Evolutionary conservation across 1,140 invertebrate genomes (phyloP).

Genomic region (Diorhabda sublineata): DNA sequence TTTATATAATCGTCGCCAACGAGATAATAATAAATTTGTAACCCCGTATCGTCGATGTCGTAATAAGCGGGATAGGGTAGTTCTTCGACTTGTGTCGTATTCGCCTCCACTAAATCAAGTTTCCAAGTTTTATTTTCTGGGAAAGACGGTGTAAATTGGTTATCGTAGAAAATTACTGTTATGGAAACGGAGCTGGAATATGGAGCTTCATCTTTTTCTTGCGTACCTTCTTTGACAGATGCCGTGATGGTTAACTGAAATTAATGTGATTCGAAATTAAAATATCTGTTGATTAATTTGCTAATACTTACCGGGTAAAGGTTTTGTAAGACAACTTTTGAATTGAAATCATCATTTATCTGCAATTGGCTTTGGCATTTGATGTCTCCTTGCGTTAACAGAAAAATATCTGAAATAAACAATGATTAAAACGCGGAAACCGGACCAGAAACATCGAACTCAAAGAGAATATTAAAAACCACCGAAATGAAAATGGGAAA

Average conservation of each 20-base stretch:
- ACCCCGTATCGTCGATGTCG: not conserved
- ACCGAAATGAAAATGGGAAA: no score
- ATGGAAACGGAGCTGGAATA: constrained; percentile 8
- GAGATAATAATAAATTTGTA: constrained; percentile 21
- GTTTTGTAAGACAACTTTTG: constrained; percentile 8
- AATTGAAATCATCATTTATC: constrained; percentile 14
- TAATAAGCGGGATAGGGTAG: not conserved
- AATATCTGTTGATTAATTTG: not conserved
- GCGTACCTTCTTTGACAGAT: not conserved
- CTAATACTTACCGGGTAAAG: constrained; percentile 20
- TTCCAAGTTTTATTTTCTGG: not conserved
- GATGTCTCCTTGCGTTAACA: no score
- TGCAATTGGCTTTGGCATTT: constrained; percentile 13
- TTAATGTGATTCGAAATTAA: no score
- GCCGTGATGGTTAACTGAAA: constrained; percentile 17
- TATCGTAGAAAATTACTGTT: constrained; percentile 17
- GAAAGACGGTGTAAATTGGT: constrained; percentile 12
- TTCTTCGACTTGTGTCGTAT: not conserved
- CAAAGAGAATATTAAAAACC: no score
- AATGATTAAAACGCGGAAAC: no score
- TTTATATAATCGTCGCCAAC: constrained; percentile 9
- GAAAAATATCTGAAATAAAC: no score
- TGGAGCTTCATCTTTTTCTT: constrained; percentile 3
- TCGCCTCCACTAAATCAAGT: constrained; percentile 13
- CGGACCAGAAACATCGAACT: no score